These are phyloP conservation scores for Euthynnus affinis DNA, from an alignment of 2,797 vertebrate genomes.

Conservation along the genomic window DNA sequence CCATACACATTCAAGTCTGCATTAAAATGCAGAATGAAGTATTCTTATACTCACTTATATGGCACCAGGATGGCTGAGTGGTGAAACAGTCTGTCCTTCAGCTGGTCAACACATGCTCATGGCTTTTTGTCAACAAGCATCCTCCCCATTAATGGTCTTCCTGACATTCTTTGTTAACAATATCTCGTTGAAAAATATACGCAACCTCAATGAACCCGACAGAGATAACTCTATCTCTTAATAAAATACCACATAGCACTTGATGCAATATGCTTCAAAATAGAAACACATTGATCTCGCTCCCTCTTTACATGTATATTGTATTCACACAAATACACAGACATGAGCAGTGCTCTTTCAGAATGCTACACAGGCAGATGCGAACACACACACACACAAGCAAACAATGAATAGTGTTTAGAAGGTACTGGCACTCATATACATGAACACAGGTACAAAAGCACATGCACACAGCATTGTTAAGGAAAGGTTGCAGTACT, in stretches of 20 bases:
- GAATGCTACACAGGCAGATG: constrained; percentile 39
- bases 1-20: background rate
- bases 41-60: background rate
- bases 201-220: constrained; percentile 1
- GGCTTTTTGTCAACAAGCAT: background rate
- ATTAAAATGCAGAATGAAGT: background rate
- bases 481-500: constrained; percentile 44
- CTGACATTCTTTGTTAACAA: background rate
- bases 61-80: background rate
- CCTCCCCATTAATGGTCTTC: background rate
- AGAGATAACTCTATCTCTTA: constrained; percentile 1
- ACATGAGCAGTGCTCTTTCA: constrained; percentile 34
- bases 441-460: constrained; percentile 63
- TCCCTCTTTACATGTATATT: constrained; percentile 26
- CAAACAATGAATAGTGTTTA: constrained; percentile 60
- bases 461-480: constrained; percentile 57
- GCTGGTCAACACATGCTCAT: background rate
- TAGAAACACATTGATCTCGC: constrained; percentile 8
- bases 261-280: background rate
- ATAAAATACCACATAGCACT: background rate
- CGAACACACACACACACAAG: constrained; percentile 9
- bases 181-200: background rate
- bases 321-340: constrained; percentile 23
- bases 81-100: constrained; percentile 4
- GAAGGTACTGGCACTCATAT: constrained; percentile 58